Conservation (phyloP, 2,797 vertebrate species). For the Pyrocephalus nanus region DNA sequence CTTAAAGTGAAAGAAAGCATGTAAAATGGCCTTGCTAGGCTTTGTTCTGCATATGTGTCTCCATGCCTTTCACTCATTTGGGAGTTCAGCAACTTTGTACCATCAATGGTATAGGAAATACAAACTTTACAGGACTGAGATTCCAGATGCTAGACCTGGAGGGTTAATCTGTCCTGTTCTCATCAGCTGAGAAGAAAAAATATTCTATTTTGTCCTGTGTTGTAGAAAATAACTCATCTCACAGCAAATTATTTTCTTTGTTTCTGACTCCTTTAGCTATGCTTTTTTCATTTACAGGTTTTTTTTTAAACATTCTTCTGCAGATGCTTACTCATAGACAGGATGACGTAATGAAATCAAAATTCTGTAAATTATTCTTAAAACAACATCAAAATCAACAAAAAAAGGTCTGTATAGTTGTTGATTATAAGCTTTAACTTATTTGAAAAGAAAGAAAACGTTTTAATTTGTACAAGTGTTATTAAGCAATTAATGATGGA, state of each 20-base stretch:
- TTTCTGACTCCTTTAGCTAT: background rate
- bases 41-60: background rate
- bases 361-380: background rate
- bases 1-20: background rate
- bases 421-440: background rate
- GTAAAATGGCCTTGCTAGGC: background rate
- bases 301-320: background rate
- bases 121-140: background rate
- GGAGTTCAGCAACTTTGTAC: background rate
- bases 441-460: background rate
- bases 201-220: background rate
- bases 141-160: background rate
- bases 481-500: slow-evolving; percentile 32
- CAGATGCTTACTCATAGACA: background rate
- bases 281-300: background rate
- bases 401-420: background rate
- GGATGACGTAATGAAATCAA: background rate
- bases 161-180: background rate
- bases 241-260: background rate
- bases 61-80: background rate
- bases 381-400: background rate
- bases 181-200: background rate
- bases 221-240: background rate
- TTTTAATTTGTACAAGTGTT: background rate
- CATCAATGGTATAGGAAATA: accelerated